Evolutionary conservation across 2,888 invertebrate species (phyloP), one percentile per base, ranked within the genome.

Genomic region (Argynnis bischoffii): DNA sequence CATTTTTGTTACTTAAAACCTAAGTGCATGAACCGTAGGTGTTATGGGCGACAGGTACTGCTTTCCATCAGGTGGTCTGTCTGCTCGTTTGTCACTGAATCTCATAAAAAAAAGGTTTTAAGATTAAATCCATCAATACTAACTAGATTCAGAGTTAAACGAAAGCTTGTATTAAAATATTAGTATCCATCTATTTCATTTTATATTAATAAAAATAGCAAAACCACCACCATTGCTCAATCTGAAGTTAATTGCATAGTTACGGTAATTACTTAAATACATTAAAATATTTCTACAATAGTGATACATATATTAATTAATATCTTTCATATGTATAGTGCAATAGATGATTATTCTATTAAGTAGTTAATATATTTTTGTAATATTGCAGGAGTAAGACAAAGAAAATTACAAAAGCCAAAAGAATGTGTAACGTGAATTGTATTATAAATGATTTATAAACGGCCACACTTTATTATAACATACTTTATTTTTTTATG

Each of bases 381-480:
- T 64, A 64, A 69, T 55, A 64, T 69, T 70, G 67, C 72, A 66
- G 63, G 60, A n/a, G 57, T 72, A 69, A 72, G 63, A 72, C 74
- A 75, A 75, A 72, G 73, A 56, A 69, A 66, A 56, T 74, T 72
- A 69, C 70, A 75, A 74, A 71, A 75, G 64, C 64, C 51, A 15
- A 26, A 26, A 53, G 55, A 69, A 69, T 72, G 72, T 70, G 73
- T 71, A 75, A 74, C 69, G 57, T 50, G 59, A 66, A 63, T 69
- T 59, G 64, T 72, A 71, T 73, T 69, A 70, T 71, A 73, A 72
- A 71, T 71, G 73, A 75, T 73, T 74, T 73, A 74, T 75, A 72
- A 71, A 71, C 64, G 67, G 53, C 63, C 55, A 56, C 55, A 66
- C 64, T n/a, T 69, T 68, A 68, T 63, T 67, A 55, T 65, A 65